A percentile compares a stretch with the other conserved stretches of the same genome.
Evolutionary conservation across 2,888 invertebrate species (phyloP).

Genomic region (Eupithecia subumbrata): DNA sequence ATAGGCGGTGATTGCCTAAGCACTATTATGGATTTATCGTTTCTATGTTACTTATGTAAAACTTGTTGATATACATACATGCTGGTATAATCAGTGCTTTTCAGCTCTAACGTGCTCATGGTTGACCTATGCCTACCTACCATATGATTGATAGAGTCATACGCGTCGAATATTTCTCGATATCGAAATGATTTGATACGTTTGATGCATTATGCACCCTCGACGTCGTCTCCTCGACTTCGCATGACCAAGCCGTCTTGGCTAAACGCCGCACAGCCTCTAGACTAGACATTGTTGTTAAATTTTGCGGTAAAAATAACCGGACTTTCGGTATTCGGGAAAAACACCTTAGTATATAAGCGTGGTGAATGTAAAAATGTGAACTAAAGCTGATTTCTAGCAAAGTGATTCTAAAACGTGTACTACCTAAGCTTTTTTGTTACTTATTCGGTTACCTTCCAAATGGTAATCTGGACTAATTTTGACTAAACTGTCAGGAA

Average conservation of each 20-base stretch:
- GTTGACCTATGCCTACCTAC: background rate
- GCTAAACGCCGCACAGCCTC: conserved; percentile 69
- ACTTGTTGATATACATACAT: conserved; percentile 9
- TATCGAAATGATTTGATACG: conserved; percentile 11
- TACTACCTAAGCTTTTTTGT: background rate
- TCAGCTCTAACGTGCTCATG: background rate
- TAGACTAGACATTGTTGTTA: conserved; percentile 46
- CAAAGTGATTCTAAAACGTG: background rate
- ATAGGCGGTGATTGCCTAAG: conserved; percentile 17
- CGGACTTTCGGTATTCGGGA: background rate
- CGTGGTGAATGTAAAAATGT: conserved; percentile 7
- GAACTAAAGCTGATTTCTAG: conserved; percentile 3
- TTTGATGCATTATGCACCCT: conserved; percentile 31
- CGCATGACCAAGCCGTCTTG: conserved; percentile 71
- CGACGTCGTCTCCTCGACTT: conserved; percentile 59
- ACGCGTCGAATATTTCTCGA: background rate
- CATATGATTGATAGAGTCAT: background rate
- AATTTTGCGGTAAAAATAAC: background rate
- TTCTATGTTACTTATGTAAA: background rate
- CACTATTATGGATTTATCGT: conserved; percentile 9
- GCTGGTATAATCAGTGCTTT: conserved; percentile 10
- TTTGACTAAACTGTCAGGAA: background rate
- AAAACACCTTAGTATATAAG: background rate
- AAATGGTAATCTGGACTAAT: background rate
- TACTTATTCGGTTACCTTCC: background rate